Percentiles rank a stretch among this genome's conserved stretches.
phyloP scores from a whole-genome alignment of 2,797 vertebrate genomes.

The Emydoidea blandingii region DNA sequence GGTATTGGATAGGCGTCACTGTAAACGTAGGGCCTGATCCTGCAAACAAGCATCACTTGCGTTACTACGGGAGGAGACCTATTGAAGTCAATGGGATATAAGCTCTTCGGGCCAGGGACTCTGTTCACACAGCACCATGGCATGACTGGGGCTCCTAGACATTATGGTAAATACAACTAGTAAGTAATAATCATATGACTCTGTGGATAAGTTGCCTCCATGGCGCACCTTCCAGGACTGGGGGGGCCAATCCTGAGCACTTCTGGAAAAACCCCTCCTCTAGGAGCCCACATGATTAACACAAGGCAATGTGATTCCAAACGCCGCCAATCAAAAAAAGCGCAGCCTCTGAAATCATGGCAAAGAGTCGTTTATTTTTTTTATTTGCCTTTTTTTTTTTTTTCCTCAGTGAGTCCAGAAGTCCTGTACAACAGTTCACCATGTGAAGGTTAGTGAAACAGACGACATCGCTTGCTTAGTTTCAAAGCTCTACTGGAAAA shows the following conservation, averaged over 20 bases:
- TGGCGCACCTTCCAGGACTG: neutral
- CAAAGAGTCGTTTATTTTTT: conserved; percentile 57
- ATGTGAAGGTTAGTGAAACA: conserved; percentile 9
- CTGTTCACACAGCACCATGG: neutral
- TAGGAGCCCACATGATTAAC: neutral
- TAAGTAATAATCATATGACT: neutral
- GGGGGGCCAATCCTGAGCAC: neutral
- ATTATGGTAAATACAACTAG: neutral
- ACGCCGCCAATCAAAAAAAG: neutral
- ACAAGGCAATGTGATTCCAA: accelerated
- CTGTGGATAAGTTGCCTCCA: neutral
- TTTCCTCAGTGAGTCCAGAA: neutral
- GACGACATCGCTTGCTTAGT: neutral
- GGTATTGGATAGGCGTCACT: neutral
- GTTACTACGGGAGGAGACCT: neutral
- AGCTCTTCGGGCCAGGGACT: neutral
- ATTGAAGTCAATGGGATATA: neutral
- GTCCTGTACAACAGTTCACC: conserved; percentile 59
- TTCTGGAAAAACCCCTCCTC: neutral
- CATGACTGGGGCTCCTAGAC: neutral
- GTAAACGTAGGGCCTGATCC: neutral
- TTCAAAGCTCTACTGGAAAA: conserved; percentile 17
- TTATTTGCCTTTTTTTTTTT: conserved; percentile 11
- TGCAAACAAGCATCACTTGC: neutral
- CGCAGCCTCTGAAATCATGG: neutral